phyloP scores from a whole-genome alignment of 2,113 vertebrate species.

The Vimba vimba region DNA sequence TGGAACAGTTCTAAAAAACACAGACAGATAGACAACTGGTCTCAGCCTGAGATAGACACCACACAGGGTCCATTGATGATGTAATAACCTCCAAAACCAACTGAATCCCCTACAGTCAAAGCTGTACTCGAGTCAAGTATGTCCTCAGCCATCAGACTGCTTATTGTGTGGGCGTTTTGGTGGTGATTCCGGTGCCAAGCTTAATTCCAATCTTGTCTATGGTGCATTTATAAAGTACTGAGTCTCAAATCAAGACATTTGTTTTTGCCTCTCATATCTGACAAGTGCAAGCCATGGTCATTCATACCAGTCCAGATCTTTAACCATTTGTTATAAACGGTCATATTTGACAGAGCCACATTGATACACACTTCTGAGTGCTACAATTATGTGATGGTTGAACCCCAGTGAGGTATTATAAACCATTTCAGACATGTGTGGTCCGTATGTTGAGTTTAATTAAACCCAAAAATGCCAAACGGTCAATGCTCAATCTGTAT shows the following conservation, averaged over 20 bases:
- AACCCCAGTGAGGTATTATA: not conserved
- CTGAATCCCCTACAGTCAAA: slow-evolving; percentile 50
- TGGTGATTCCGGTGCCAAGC: slow-evolving; percentile 40
- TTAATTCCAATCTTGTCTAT: slow-evolving; percentile 45
- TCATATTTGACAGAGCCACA: not conserved
- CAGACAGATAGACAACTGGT: slow-evolving; percentile 73
- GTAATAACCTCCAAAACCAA: slow-evolving; percentile 47
- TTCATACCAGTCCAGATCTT: not conserved
- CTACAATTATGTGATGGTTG: not conserved
- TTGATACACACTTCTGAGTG: not conserved
- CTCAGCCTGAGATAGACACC: slow-evolving; percentile 60
- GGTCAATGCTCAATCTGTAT: not conserved
- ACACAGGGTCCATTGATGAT: slow-evolving; percentile 50
- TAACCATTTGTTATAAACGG: not conserved
- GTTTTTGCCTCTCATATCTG: slow-evolving; percentile 10
- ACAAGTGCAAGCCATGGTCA: slow-evolving; percentile 6
- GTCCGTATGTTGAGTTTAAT: slow-evolving; percentile 30
- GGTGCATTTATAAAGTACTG: slow-evolving; percentile 35
- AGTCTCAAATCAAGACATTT: slow-evolving; percentile 30
- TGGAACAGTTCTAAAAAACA: slow-evolving; percentile 90
- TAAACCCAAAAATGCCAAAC: slow-evolving; percentile 36
- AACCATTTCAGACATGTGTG: slow-evolving; percentile 10
- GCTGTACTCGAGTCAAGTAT: slow-evolving; percentile 52
- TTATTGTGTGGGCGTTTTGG: slow-evolving; percentile 34
- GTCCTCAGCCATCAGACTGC: slow-evolving; percentile 42